Percentiles rank a stretch among this genome's conserved stretches.
phyloP scores from a whole-genome alignment of 2,113 vertebrate genomes.

The Mola mola region DNA sequence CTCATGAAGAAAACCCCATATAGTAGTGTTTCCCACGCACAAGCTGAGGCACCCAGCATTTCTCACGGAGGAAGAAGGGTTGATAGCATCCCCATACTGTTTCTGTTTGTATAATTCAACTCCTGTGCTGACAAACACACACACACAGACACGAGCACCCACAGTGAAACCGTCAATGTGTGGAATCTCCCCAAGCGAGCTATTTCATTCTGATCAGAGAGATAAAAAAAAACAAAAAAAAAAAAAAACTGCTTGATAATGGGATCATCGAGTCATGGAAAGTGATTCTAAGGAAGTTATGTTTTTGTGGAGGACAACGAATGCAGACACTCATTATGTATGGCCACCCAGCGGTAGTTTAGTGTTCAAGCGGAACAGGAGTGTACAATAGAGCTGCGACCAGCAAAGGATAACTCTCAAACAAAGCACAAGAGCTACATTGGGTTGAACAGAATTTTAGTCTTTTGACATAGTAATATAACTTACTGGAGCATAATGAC shows the following conservation, averaged over 20 bases:
- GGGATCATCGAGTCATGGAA: constrained; percentile 72
- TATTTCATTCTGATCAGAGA: constrained; percentile 61
- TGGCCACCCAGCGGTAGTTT: constrained; percentile 43
- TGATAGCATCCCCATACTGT: constrained; percentile 32
- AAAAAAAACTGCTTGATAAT: constrained; percentile 62
- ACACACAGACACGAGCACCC: constrained; percentile 19
- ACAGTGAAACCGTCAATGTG: constrained; percentile 7
- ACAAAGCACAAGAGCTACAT: constrained; percentile 45
- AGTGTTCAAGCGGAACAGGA: constrained; percentile 61
- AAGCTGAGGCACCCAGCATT: constrained; percentile 37
- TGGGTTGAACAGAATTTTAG: constrained; percentile 33
- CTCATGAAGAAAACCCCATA: constrained; percentile 59
- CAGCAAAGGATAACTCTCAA: constrained; percentile 55
- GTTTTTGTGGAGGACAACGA: constrained; percentile 48
- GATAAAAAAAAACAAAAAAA: constrained; percentile 50
- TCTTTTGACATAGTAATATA: constrained; percentile 31
- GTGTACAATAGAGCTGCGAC: constrained; percentile 48
- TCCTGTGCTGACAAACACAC: constrained; percentile 9
- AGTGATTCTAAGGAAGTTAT: constrained; percentile 58
- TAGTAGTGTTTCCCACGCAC: constrained; percentile 39
- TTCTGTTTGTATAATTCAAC: constrained; percentile 52
- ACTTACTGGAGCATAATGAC: constrained; percentile 40
- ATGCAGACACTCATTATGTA: constrained; percentile 66
- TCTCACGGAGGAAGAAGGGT: constrained; percentile 39
- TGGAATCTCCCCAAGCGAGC: constrained; percentile 53